Percentiles rank a stretch among this genome's conserved stretches.
These are phyloP conservation scores for Leuciscus idus DNA, from an alignment of 2,113 vertebrate genomes.

Conservation along the genomic window DNA sequence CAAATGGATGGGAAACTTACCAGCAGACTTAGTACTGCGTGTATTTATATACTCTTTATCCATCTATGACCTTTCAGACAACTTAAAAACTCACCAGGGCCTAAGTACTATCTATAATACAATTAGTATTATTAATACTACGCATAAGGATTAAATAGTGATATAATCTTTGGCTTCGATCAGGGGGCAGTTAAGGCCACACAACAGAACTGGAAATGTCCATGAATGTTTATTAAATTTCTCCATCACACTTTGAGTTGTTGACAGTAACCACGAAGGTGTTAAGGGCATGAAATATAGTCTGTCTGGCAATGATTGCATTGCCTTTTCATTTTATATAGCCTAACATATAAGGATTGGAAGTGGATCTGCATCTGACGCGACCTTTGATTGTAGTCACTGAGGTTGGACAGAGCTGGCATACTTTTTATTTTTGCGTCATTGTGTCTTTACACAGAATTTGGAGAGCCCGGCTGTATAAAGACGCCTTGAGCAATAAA, in stretches of 20 bases:
- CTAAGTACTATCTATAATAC: background rate
- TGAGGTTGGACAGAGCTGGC: background rate
- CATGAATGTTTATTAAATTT: conserved; percentile 36
- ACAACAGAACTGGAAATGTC: background rate
- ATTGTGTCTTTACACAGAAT: background rate
- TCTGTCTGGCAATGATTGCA: conserved; percentile 7
- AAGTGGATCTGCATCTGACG: background rate
- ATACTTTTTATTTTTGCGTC: background rate
- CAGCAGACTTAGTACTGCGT: background rate
- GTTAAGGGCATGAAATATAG: conserved; percentile 10
- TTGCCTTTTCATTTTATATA: too few species aligned
- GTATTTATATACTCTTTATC: background rate
- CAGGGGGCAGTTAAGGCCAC: background rate
- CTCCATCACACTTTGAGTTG: conserved; percentile 13
- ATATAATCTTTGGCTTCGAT: too few species aligned
- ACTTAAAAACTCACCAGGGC: background rate
- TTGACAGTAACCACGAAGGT: conserved; percentile 16
- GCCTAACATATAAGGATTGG: background rate
- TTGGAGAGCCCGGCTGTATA: background rate
- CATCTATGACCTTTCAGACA: background rate
- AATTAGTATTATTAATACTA: too few species aligned
- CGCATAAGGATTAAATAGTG: background rate
- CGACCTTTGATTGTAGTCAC: background rate
- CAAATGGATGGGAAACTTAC: background rate
- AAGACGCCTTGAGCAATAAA: background rate